Percentiles rank a stretch among this genome's conserved stretches.
Evolutionary conservation across 2,797 vertebrate species (phyloP).

Genomic region (Falco cherrug): DNA sequence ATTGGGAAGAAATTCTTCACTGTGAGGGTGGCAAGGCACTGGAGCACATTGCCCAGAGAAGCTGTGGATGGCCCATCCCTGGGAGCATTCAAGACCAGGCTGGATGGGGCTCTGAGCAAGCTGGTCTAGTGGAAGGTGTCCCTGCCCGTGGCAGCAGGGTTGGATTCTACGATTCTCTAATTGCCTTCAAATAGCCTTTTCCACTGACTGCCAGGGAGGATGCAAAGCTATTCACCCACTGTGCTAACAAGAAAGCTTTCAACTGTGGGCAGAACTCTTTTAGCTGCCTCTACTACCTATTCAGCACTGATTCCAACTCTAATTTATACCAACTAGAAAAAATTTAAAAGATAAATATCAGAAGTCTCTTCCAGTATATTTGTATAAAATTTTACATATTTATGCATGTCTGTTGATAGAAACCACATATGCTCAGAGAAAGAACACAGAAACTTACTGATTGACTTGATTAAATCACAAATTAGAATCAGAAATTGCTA

Average conservation of each 20-base stretch:
- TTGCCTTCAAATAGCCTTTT: not conserved
- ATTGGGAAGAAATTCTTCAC: too few relatives aligned
- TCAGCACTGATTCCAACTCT: not conserved
- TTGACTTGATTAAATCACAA: constrained; percentile 39
- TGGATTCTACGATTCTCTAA: not conserved
- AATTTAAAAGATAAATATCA: not conserved
- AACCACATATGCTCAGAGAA: not conserved
- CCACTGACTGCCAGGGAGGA: not conserved
- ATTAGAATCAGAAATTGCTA: not conserved
- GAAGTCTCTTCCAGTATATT: not conserved
- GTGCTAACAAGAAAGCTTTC: not conserved
- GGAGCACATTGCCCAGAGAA: too few relatives aligned
- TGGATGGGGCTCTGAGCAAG: too few relatives aligned
- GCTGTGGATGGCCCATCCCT: too few relatives aligned
- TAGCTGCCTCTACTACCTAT: not conserved
- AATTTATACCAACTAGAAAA: not conserved
- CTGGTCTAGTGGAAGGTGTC: too few relatives aligned
- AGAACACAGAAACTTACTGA: not conserved
- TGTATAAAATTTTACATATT: not conserved
- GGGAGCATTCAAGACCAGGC: too few relatives aligned
- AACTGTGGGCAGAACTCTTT: not conserved
- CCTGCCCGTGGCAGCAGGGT: too few relatives aligned
- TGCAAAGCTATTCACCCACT: not conserved
- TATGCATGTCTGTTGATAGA: not conserved
- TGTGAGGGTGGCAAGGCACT: too few relatives aligned